These are phyloP conservation scores for Saccopteryx leptura DNA, from an alignment of 2,113 vertebrate genomes.

Conservation along the genomic window DNA sequence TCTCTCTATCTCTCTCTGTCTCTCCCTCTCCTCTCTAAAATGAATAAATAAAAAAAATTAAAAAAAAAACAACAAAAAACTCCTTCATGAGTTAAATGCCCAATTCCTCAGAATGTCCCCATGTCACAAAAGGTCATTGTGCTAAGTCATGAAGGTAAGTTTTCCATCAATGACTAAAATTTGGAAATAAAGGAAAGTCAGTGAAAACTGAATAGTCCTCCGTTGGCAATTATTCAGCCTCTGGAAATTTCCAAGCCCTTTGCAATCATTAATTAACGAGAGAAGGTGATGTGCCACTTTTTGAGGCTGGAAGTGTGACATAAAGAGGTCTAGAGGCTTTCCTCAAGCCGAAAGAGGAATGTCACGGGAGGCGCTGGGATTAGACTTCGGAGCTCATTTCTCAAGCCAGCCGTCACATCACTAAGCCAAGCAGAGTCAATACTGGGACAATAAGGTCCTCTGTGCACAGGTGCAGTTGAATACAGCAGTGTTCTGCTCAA, in stretches of 20 bases:
- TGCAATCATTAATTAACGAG: slow-evolving; percentile 73
- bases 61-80: background rate
- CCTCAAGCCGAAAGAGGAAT: slow-evolving; percentile 56
- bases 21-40: too few species aligned
- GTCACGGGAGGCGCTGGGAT: background rate
- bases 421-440: background rate
- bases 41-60: too few species aligned
- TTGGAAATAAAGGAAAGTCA: slow-evolving; percentile 49
- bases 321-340: slow-evolving; percentile 59
- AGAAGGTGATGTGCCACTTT: slow-evolving; percentile 39
- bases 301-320: slow-evolving; percentile 24
- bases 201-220: background rate
- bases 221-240: slow-evolving; percentile 43
- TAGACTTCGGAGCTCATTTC: slow-evolving; percentile 26
- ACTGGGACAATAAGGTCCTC: background rate
- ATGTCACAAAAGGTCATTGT: slow-evolving; percentile 36
- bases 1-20: too few species aligned
- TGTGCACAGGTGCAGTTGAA: slow-evolving; percentile 55
- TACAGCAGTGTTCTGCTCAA: background rate
- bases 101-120: slow-evolving; percentile 16
- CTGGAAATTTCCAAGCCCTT: slow-evolving; percentile 71
- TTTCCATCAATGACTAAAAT: slow-evolving; percentile 41
- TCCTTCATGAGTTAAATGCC: background rate
- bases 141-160: slow-evolving; percentile 18
- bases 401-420: background rate